Percentiles rank a stretch among this genome's conserved stretches.
phyloP scores from a whole-genome alignment of 2,113 vertebrate genomes.

The Sula dactylatra region DNA sequence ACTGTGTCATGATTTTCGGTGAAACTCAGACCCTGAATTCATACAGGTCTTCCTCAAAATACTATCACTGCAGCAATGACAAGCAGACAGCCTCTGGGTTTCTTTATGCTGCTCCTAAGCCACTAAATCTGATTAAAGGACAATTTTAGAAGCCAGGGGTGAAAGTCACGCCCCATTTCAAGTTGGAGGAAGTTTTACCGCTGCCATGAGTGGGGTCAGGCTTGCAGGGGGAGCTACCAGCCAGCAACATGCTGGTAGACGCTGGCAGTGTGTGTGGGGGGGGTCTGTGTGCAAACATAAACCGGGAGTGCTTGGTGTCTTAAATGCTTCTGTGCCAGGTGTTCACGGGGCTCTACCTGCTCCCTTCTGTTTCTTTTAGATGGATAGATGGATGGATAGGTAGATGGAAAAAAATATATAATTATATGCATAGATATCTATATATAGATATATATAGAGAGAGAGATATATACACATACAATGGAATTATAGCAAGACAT shows the following conservation, averaged over 20 bases:
- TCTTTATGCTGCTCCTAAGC: neutral
- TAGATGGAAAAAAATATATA: neutral
- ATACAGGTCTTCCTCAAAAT: neutral
- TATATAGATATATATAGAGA: neutral
- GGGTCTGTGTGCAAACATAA: neutral
- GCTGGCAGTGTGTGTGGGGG: neutral
- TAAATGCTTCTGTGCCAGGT: neutral
- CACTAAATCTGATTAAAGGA: conserved; percentile 43
- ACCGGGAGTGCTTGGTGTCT: neutral
- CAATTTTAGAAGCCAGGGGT: conserved; percentile 28
- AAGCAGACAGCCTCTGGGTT: neutral
- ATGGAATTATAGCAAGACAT: neutral
- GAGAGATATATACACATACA: neutral
- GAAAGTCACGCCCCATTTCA: neutral
- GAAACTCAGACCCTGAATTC: neutral
- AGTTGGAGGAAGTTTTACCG: neutral
- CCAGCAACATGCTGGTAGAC: neutral
- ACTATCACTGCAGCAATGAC: neutral
- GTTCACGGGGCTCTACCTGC: neutral
- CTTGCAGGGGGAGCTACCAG: neutral
- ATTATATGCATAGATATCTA: neutral
- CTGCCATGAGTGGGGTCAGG: neutral
- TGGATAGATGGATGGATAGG: neutral
- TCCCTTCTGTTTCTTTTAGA: neutral
- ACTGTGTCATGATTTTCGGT: neutral